Conservation (phyloP, 2,888 invertebrate genomes). For the Mechanitis mazaeus region DNA sequence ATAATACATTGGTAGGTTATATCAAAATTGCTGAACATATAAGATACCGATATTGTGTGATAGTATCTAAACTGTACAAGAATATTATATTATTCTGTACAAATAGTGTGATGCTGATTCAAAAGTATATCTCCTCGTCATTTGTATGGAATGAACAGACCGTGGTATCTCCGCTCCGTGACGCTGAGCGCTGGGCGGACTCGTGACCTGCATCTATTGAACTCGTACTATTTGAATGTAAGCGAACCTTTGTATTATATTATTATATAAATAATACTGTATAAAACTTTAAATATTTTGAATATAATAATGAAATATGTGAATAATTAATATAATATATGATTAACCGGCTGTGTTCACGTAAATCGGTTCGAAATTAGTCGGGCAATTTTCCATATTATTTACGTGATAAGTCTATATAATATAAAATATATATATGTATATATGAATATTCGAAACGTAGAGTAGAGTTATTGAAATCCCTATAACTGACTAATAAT, state of each 20-base stretch:
- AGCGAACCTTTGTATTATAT: neutral
- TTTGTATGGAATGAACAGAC: slow-evolving; percentile 28
- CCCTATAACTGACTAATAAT: neutral
- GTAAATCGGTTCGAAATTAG: too few relatives aligned
- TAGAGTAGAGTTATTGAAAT: too few relatives aligned
- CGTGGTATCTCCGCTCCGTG: slow-evolving; percentile 27
- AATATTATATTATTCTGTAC: neutral
- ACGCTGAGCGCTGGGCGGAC: slow-evolving; percentile 14
- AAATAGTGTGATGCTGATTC: slow-evolving; percentile 3
- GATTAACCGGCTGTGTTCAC: too few relatives aligned
- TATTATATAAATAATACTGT: neutral
- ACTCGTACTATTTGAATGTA: slow-evolving; percentile 15
- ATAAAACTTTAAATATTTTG: neutral
- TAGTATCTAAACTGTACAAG: neutral
- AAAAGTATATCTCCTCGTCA: slow-evolving; percentile 8
- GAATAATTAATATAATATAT: too few relatives aligned
- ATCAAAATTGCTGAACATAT: too few relatives aligned
- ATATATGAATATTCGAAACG: too few relatives aligned
- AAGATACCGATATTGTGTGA: too few relatives aligned
- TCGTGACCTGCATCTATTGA: slow-evolving; percentile 35
- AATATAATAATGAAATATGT: too few relatives aligned
- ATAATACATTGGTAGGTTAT: too few relatives aligned
- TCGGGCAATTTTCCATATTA: too few relatives aligned
- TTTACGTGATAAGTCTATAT: too few relatives aligned
- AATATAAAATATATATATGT: too few relatives aligned